phyloP scores from a whole-genome alignment of 1,140 invertebrate genomes.

The Eurosta solidaginis region DNA sequence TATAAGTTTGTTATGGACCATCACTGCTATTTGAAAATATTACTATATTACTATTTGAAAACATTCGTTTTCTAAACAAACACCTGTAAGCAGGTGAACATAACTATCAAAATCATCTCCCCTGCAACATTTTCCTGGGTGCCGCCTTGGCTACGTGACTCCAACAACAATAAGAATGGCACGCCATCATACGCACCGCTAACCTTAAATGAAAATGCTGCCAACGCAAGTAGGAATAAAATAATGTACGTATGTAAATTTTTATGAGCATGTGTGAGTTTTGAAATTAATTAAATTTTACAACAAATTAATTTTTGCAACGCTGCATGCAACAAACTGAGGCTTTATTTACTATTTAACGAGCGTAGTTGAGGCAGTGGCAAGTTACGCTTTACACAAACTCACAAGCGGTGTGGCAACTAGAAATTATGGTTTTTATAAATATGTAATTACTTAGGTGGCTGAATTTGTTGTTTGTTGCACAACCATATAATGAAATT shows the following conservation, averaged over 20 bases:
- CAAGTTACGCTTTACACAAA: background rate
- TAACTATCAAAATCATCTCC: too few species aligned
- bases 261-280: background rate
- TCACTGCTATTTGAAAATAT: too few species aligned
- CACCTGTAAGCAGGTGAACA: too few species aligned
- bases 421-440: background rate
- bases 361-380: too few species aligned
- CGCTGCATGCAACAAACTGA: constrained; percentile 3
- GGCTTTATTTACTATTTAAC: background rate
- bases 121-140: too few species aligned
- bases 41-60: too few species aligned
- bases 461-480: background rate
- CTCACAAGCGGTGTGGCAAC: background rate
- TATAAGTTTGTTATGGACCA: too few species aligned
- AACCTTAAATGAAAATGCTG: background rate
- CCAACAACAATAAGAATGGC: background rate
- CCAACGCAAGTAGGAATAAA: background rate
- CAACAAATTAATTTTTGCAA: constrained; percentile 30
- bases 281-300: constrained; percentile 32
- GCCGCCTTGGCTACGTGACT: too few species aligned
- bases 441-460: background rate
- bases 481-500: background rate
- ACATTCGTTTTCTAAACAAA: too few species aligned
- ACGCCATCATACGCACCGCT: constrained; percentile 1
- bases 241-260: background rate